Evolutionary conservation across 2,888 invertebrate species (phyloP), one percentile per base, ranked within the genome.

Genomic region (Pristionchus japonicus): DNA sequence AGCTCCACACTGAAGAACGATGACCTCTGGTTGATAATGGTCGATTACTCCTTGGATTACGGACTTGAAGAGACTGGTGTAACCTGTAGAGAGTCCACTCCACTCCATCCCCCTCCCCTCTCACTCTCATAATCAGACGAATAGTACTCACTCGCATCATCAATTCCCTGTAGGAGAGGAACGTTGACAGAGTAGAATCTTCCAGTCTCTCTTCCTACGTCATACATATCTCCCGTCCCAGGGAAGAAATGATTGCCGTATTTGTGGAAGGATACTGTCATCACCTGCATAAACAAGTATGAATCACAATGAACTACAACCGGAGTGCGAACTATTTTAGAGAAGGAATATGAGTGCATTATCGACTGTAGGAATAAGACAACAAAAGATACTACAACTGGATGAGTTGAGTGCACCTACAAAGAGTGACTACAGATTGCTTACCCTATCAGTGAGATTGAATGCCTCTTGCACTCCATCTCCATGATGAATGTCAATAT

Each of bases 241-340:
- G 99, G 99, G 94, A 99, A 99, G 95, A 98, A 99, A 94, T 97
- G 97, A 94, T 98, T 98, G 2, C 99, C 99, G 86, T 89, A 92
- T 61, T 99, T 99, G 94, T 99, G 99, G 95, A 99, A 99, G 80
- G 98, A 98, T 1, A 99, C 98, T 0, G 99, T 99, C 99, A 99
- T 99, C 0, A 99, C 99, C 89, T 99, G 95, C 61, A 90, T n/a
- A n/a, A n/a, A n/a, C n/a, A n/a, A n/a, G n/a, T n/a, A n/a, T n/a
- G n/a, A n/a, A n/a, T n/a, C n/a, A n/a, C n/a, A n/a, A n/a, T n/a
- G n/a, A n/a, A n/a, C n/a, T n/a, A n/a, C n/a, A n/a, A n/a, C n/a
- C n/a, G n/a, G n/a, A n/a, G n/a, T n/a, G n/a, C n/a, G 31, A n/a
- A 95, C 99, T 98, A 0, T 98, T 98, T 84, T 47, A 3, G 27